A percentile compares a stretch with the other conserved stretches of the same genome.
phyloP scores from a whole-genome alignment of 2,113 vertebrate species.

The Oenanthe oenanthe region DNA sequence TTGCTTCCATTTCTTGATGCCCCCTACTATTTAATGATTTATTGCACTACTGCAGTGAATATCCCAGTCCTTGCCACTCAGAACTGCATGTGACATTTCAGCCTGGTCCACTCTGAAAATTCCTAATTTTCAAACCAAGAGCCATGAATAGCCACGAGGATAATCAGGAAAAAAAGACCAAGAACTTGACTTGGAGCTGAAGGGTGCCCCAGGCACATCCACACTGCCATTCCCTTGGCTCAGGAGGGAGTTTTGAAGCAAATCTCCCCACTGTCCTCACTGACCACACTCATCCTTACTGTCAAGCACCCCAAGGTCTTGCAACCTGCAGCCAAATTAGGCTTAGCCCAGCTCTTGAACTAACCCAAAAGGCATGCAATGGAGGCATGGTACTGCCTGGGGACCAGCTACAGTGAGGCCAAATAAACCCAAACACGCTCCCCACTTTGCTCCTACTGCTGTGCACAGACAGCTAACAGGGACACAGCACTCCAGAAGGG shows the following conservation, averaged over 20 bases:
- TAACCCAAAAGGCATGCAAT: not conserved
- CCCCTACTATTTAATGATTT: conserved; percentile 26
- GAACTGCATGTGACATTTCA: not conserved
- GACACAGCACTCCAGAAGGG: not conserved
- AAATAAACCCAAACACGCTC: not conserved
- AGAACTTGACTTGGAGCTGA: not conserved
- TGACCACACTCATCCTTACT: not conserved
- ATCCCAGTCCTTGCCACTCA: not conserved
- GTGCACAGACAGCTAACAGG: not conserved
- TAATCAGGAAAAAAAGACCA: not conserved
- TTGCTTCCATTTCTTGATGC: not conserved
- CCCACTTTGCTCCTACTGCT: not conserved
- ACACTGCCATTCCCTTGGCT: not conserved
- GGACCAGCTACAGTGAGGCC: not conserved
- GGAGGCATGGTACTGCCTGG: not conserved
- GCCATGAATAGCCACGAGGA: not conserved
- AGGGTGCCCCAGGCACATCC: not conserved
- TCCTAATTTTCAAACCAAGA: not conserved
- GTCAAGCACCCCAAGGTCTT: not conserved
- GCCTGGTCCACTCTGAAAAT: not conserved
- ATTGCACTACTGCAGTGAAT: not conserved
- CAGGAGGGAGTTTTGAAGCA: not conserved
- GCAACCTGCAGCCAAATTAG: not conserved
- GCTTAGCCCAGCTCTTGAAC: not conserved
- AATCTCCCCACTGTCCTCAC: not conserved